Conservation (phyloP, 37 sponge, comb jelly and placozoan genomes). For the Aplysina aerophoba region DNA sequence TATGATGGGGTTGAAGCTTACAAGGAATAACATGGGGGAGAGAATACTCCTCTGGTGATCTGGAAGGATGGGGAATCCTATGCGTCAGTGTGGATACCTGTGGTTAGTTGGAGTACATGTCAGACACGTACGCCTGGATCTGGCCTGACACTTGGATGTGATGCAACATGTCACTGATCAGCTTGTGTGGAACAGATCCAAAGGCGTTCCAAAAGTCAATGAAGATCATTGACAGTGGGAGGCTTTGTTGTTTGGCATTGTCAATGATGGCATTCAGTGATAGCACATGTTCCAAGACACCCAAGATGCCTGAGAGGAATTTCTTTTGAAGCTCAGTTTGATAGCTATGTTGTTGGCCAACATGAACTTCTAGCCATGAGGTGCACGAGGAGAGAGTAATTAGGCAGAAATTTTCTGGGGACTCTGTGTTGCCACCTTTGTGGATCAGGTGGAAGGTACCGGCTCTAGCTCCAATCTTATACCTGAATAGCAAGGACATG, state of each 20-base stretch:
- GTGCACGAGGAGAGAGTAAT: constrained; percentile 3
- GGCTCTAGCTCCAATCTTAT: no score
- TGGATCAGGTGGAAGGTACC: constrained; percentile 32
- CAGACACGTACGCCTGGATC: constrained; percentile 6
- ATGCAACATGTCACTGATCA: constrained; percentile 12
- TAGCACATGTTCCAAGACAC: constrained; percentile 49
- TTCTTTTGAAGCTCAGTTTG: constrained; percentile 26
- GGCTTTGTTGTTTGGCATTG: constrained; percentile 38
- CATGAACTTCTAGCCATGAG: constrained; percentile 7
- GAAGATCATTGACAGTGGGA: constrained; percentile 40
- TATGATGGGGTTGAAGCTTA: no score
- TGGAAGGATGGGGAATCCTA: no score
- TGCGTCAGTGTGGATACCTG: no score
- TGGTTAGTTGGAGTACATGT: constrained; percentile 25
- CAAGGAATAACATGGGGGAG: no score
- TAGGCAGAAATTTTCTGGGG: neutral
- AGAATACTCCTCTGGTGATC: no score
- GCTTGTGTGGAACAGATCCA: constrained; percentile 40
- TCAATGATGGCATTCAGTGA: constrained; percentile 26
- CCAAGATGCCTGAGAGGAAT: constrained; percentile 21
- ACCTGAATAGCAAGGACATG: neutral
- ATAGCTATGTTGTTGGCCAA: neutral
- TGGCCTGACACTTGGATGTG: constrained; percentile 12
- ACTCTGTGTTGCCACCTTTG: neutral
- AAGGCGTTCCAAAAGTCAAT: constrained; percentile 52